phyloP scores from a whole-genome alignment of 2,113 vertebrate species.

The Phyllopteryx taeniolatus region DNA sequence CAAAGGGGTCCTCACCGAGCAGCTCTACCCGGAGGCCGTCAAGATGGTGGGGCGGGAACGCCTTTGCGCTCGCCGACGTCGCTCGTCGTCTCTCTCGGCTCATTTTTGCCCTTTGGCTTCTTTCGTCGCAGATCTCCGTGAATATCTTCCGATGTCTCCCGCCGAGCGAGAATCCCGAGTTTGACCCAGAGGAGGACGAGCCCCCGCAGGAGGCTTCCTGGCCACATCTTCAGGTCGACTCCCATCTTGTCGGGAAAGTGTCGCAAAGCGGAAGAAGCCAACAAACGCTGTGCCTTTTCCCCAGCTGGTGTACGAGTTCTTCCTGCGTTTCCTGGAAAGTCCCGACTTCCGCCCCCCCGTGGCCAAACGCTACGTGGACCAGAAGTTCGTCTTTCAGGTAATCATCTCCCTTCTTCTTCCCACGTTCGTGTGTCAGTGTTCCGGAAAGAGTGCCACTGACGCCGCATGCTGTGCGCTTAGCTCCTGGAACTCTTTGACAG shows the following conservation, averaged over 20 bases:
- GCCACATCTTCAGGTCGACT: slow-evolving; percentile 86
- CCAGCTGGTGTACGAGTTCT: slow-evolving; percentile 91
- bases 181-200: slow-evolving; percentile 91
- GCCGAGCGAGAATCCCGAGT: slow-evolving; percentile 91
- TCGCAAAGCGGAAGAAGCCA: not conserved
- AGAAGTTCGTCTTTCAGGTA: slow-evolving; percentile 92
- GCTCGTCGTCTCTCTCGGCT: not conserved
- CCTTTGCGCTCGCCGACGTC: not conserved
- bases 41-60: slow-evolving; percentile 82
- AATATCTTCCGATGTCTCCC: slow-evolving; percentile 91
- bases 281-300: slow-evolving; percentile 1
- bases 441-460: not conserved
- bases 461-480: slow-evolving; percentile 54
- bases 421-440: not conserved
- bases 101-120: not conserved
- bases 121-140: slow-evolving; percentile 79
- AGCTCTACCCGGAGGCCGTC: slow-evolving; percentile 87
- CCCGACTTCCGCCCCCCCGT: slow-evolving; percentile 91
- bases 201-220: slow-evolving; percentile 90
- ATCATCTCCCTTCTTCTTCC: not conserved
- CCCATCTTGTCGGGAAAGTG: not conserved
- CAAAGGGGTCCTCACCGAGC: slow-evolving; percentile 88
- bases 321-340: slow-evolving; percentile 90
- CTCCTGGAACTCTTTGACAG: slow-evolving; percentile 89
- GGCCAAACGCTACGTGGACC: slow-evolving; percentile 91